Evolutionary conservation across 2,888 invertebrate species (phyloP), one percentile per base, ranked within the genome.

Genomic region (Oegoconia quadripuncta): DNA sequence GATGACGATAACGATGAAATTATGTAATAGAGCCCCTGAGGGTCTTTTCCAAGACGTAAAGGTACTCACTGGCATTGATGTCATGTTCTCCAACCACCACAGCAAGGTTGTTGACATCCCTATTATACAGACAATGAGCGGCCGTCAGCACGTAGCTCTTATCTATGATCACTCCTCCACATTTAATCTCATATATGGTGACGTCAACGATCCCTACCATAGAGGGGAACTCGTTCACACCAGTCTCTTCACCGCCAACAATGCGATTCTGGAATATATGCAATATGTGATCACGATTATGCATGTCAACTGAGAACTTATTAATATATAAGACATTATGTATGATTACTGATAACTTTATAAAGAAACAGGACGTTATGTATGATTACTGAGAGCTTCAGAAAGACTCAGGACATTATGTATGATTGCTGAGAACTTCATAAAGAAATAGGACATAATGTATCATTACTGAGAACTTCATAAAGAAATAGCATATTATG

Each of bases 11-110:
- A 20, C 7, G 20, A 7, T 7, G 20, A 20, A 6, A 7, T 4
- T 7, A 4, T 20, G 20, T 20, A 20, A 7, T 20, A 20, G 20
- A 7, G 5, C 20, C 4, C 5, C 20, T 4, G 5, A 33, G 29
- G 27, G 11, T 11, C 8, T 2, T 27, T 12, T 18, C 12, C 18
- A 9, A 23, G 15, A 15, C 34, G 37, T 11, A 14, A 12, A 13
- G 9, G 3, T 5, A 37, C 55, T 48, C 27, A 82, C 89, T 79
- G 28, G 55, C 57, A 1, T 51, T 51, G 1, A 63, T 44, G 35
- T 84, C 44, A 50, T 91, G 89, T 44, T 90, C 90, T 0, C 91
- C 91, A 0, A 89, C 88, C 1, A 90, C 50, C 0, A 88, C 55
- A 0, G 58, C 86, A 0, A 77, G 42, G 4, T 61, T 38, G 1